Evolutionary conservation across 2,113 vertebrate genomes (phyloP), one percentile per base, ranked within the genome.

Genomic region (Pterocles burchelli): DNA sequence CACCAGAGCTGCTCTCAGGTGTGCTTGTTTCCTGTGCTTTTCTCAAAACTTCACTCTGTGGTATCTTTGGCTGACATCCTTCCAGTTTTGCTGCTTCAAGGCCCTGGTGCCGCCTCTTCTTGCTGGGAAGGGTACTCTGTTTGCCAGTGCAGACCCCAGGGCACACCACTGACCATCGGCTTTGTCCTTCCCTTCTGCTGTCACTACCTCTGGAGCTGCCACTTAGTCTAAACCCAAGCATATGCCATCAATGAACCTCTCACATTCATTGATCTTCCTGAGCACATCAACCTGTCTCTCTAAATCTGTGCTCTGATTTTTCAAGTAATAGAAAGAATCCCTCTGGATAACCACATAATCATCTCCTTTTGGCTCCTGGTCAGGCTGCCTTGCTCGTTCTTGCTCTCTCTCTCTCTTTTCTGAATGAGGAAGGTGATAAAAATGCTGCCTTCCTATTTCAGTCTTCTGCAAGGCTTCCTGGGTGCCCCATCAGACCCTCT

Each of bases 321-420:
- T 96, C 95, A 95, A 96, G 95, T 94, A 96, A 95, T 94, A 91
- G 95, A 96, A 96, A 93, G 88, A 96, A 94, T 95, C 93, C 92
- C 94, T 90, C 94, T 93, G 93, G 94, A 96, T 97, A 95, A 96
- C 95, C 94, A 94, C 90, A 93, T 96, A 94, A 96, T 96, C 93
- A 85, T 94, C 89, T 96, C 67, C 88, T 94, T 89, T 96, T 96
- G 94, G 93, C 94, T 96, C 78, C 90, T 95, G 88, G 88, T 93
- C 95, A 94, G 93, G 54, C 70, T 73, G 78, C 58, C 89, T 94
- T 1, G 22, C 77, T 92, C 61, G 13, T 76, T 76, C 80, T 85
- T 79, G 48, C 68, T 71, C 75, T 8, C 61, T 19, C 62, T 21
- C 79, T 59, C 59, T 94, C n/a, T 88, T n/a, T 96, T 94, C 82